Evolutionary conservation across 2,888 invertebrate genomes (phyloP), one percentile per base, ranked within the genome.

Genomic region (Xiphydria camelus): DNA sequence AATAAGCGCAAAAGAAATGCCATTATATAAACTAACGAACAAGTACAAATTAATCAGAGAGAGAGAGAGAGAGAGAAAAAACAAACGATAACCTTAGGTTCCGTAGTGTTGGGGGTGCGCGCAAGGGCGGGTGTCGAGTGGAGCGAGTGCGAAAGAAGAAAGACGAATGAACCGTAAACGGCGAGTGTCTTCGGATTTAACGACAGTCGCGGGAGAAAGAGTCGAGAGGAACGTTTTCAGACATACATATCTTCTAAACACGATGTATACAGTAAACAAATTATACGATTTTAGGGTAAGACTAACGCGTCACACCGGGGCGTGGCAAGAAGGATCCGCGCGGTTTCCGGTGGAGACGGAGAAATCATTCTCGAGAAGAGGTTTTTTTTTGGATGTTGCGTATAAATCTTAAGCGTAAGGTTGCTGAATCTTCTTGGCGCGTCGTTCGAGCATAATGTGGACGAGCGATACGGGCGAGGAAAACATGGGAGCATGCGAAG

Each of bases 1-100:
- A 51, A 12, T 29, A 29, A 29, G 29, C 29, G 55, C 56, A 59
- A 56, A 51, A 59, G 59, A 66, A 67, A 70, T 66, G 71, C 71
- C 75, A 73, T 71, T 70, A 70, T 64, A n/a, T n/a, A 63, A 51
- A 68, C 62, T 69, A 67, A 69, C 62, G 66, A 69, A 64, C 71
- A 73, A 75, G 75, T 75, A 75, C 75, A 75, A 75, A 75, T 74
- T 72, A 70, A 66, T 66, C 61, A 63, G 57, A 50, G 53, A 57
- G 56, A 51, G 50, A 55, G 34, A 38, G 40, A 46, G 32, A 46
- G 33, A 35, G 14, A 36, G 23, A 39, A 51, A 34, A 51, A 35
- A 34, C 20, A 39, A 55, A 55, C 46, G 61, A 57, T n/a, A 55
- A 61, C 14, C 62, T 62, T 69, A 68, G 65, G 67, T 68, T 68